Evolutionary conservation across 2,888 invertebrate species (phyloP).

Genomic region (Onthophagus sagittarius): DNA sequence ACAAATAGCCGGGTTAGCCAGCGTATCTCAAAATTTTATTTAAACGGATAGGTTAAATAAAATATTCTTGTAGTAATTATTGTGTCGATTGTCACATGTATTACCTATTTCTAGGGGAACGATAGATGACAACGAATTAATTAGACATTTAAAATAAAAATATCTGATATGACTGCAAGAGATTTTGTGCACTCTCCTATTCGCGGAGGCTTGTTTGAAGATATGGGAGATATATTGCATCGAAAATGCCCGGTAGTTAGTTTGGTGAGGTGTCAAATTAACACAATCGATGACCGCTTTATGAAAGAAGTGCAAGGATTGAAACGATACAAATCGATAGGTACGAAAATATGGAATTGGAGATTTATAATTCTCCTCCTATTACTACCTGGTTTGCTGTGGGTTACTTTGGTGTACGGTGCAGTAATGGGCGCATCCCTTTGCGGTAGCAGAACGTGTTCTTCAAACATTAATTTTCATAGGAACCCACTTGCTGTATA

Average conservation of each 20-base stretch:
- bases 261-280: constrained; percentile 26
- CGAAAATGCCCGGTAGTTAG: constrained; percentile 26
- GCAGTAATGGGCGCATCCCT: constrained; percentile 24
- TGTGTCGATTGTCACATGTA: too few species aligned
- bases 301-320: constrained; percentile 14
- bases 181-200: not conserved
- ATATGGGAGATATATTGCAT: constrained; percentile 20
- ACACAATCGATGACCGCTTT: constrained; percentile 14
- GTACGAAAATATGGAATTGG: constrained; percentile 14
- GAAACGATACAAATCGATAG: constrained; percentile 18
- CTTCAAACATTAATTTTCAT: not conserved
- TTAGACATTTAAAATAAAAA: not conserved
- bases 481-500: not conserved
- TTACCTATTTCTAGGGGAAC: not conserved
- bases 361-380: constrained; percentile 16
- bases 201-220: not conserved
- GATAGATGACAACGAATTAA: not conserved
- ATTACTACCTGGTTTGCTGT: constrained; percentile 21
- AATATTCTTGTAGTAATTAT: too few species aligned
- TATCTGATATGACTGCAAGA: not conserved
- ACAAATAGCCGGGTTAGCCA: too few species aligned
- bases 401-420: constrained; percentile 26
- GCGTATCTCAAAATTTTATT: too few species aligned
- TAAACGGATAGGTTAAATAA: too few species aligned
- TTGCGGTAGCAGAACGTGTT: constrained; percentile 17